phyloP scores from a whole-genome alignment of 1,140 invertebrate genomes.

The Branchinecta lindahli region DNA sequence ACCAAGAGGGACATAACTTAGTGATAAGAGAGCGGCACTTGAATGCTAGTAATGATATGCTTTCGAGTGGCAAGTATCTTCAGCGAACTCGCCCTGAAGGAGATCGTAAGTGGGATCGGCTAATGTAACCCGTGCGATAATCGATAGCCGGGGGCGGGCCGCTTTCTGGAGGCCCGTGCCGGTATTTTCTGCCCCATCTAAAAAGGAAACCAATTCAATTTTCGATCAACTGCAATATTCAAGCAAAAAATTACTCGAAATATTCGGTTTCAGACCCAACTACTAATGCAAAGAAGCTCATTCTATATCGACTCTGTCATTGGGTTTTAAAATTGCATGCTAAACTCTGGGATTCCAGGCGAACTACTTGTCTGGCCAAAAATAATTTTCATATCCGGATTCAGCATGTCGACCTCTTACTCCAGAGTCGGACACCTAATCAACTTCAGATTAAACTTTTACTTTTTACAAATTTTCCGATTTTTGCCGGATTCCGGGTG shows the following conservation, averaged over 20 bases:
- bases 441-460: no score
- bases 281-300: background rate
- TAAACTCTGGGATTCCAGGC: no score
- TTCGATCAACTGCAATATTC: background rate
- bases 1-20: no score
- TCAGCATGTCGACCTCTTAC: no score
- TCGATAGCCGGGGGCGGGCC: conserved; percentile 38
- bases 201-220: background rate
- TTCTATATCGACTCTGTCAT: no score
- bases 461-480: no score
- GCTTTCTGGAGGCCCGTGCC: conserved; percentile 38
- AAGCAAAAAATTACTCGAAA: background rate
- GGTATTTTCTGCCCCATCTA: conserved; percentile 43
- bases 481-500: no score
- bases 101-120: conserved; percentile 64
- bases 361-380: background rate
- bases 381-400: no score
- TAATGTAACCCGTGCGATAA: conserved; percentile 61
- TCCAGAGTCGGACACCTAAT: no score
- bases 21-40: no score
- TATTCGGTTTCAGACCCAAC: background rate
- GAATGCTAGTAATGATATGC: no score
- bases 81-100: conserved; percentile 68
- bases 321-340: background rate
- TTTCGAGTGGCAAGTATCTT: conserved; percentile 25